Evolutionary conservation across 1,140 invertebrate genomes (phyloP).

Genomic region (Globodera rostochiensis): DNA sequence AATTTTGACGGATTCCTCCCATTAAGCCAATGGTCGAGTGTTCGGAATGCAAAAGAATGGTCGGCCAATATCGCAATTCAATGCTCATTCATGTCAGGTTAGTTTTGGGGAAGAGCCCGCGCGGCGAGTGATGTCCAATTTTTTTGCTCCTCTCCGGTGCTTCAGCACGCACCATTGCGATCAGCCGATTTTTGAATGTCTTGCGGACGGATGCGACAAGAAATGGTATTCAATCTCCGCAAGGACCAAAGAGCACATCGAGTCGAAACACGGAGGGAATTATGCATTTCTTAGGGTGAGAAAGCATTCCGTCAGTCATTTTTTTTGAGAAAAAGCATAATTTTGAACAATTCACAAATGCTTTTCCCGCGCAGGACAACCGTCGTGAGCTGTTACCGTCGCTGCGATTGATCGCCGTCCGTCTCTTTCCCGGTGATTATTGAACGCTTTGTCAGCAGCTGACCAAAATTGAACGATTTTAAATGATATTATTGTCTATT

Average conservation of each 20-base stretch:
- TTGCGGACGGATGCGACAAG: constrained; percentile 27
- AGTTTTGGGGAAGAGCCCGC: not conserved
- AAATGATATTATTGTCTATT: no score
- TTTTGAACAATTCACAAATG: not conserved
- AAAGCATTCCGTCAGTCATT: not conserved
- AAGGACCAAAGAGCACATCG: constrained; percentile 37
- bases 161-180: constrained; percentile 40
- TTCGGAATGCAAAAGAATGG: constrained; percentile 29
- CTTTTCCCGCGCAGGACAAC: constrained; percentile 30
- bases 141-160: not conserved
- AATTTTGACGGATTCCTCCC: not conserved
- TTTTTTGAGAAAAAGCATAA: not conserved
- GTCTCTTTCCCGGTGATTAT: constrained; percentile 33
- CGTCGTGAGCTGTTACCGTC: constrained; percentile 27
- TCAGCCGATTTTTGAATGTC: constrained; percentile 39
- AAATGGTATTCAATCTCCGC: constrained; percentile 43
- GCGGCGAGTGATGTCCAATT: no score
- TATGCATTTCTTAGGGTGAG: constrained; percentile 34
- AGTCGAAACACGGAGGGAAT: constrained; percentile 27
- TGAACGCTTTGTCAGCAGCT: not conserved
- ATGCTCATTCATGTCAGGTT: constrained; percentile 32
- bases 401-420: constrained; percentile 28
- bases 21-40: constrained; percentile 42
- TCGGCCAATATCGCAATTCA: constrained; percentile 39
- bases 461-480: no score